Evolutionary conservation across 2,113 vertebrate genomes (phyloP).

Genomic region (Salvator merianae): DNA sequence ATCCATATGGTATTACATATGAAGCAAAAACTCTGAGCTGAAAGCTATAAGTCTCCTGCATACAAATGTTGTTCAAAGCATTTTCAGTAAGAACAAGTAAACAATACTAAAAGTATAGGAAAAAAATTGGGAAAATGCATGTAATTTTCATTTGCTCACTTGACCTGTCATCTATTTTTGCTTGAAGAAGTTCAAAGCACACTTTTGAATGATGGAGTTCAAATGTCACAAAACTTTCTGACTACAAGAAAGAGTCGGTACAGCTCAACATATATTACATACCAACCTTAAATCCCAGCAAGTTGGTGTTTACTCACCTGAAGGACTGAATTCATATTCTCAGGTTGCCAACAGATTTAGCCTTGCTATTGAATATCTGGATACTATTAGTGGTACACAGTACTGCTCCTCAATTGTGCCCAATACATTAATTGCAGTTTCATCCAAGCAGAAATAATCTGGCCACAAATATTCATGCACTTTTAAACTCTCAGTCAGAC

Average conservation of each 20-base stretch:
- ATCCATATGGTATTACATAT: constrained; percentile 31
- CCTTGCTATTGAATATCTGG: background rate
- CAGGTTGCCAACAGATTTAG: background rate
- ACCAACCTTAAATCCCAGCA: too few relatives aligned
- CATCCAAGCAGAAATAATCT: background rate
- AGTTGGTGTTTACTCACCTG: too few relatives aligned
- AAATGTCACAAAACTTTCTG: too few relatives aligned
- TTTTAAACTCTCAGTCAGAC: background rate
- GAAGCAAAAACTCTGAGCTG: constrained; percentile 25
- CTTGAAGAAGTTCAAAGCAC: too few relatives aligned
- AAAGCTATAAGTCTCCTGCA: constrained; percentile 1
- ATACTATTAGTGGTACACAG: background rate
- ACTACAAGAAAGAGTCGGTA: too few relatives aligned
- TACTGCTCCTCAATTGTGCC: background rate
- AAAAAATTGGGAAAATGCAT: background rate
- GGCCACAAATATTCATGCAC: background rate
- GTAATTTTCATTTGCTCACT: too few relatives aligned
- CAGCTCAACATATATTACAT: too few relatives aligned
- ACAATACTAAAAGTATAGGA: background rate
- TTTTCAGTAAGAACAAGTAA: constrained; percentile 29
- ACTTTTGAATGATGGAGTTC: too few relatives aligned
- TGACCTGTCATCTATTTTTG: too few relatives aligned
- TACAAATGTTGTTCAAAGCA: constrained; percentile 13
- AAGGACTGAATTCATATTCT: background rate
- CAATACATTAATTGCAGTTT: background rate